phyloP scores from a whole-genome alignment of 2,888 invertebrate species.

The Operophtera brumata region DNA sequence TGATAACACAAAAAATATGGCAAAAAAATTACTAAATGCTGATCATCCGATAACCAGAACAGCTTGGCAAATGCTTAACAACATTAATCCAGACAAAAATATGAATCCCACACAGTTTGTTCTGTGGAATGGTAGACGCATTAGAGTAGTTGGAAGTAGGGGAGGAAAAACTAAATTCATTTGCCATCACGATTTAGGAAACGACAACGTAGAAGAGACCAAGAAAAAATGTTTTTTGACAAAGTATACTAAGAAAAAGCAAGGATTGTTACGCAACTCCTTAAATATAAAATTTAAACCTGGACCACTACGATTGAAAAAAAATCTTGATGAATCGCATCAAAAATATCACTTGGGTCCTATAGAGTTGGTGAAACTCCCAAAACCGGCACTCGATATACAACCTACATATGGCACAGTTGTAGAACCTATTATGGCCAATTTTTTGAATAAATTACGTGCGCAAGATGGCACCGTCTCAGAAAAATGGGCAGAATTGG shows the following conservation, averaged over 20 bases:
- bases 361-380: constrained; percentile 69
- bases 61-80: constrained; percentile 71
- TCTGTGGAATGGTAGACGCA: constrained; percentile 58
- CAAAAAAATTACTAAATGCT: constrained; percentile 54
- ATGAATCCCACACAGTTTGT: constrained; percentile 56
- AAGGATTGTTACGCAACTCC: constrained; percentile 54
- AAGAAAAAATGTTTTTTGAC: constrained; percentile 2
- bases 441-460: constrained; percentile 62
- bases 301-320: constrained; percentile 79
- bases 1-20: constrained; percentile 56
- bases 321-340: constrained; percentile 62
- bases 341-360: constrained; percentile 69
- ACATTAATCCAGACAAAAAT: constrained; percentile 61
- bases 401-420: constrained; percentile 68
- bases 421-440: constrained; percentile 65
- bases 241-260: constrained; percentile 20
- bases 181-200: constrained; percentile 50
- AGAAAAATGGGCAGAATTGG: constrained; percentile 77
- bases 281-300: constrained; percentile 75
- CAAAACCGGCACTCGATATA: constrained; percentile 74
- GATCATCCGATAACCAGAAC: constrained; percentile 58
- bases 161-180: constrained; percentile 65
- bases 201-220: constrained; percentile 26
- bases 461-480: constrained; percentile 64
- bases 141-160: constrained; percentile 63